Conservation (phyloP, 1,140 invertebrate genomes). For the Ganaspis sp. region DNA sequence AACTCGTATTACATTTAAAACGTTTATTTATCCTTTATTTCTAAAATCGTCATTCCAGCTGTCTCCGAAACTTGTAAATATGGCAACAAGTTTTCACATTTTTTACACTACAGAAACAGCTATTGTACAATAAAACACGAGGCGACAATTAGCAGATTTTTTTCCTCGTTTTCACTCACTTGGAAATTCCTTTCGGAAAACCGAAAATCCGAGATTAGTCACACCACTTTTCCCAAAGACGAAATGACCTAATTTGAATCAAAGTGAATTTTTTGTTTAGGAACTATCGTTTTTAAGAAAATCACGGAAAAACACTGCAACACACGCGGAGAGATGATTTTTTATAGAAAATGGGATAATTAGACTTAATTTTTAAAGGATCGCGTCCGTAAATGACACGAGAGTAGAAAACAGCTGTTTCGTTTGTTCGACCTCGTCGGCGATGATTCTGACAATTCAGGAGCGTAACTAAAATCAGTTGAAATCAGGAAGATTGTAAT, state of each 20-base stretch:
- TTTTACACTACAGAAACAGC: constrained; percentile 46
- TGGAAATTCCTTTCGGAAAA: not conserved
- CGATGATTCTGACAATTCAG: not conserved
- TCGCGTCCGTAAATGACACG: not conserved
- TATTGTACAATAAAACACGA: constrained; percentile 30
- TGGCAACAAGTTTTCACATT: constrained; percentile 36
- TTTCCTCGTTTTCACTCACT: not conserved
- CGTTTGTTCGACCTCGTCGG: not conserved
- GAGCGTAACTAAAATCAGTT: not conserved
- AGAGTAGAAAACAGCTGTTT: not conserved
- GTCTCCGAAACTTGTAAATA: not conserved
- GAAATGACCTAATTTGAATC: constrained; percentile 1
- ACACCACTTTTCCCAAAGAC: not conserved
- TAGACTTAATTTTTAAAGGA: not conserved
- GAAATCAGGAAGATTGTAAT: too few species aligned
- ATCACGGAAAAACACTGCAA: too few species aligned
- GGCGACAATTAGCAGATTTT: not conserved
- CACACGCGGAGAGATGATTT: not conserved
- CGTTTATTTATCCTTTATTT: too few species aligned
- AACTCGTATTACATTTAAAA: not conserved
- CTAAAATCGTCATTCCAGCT: not conserved
- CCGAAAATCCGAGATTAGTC: not conserved
- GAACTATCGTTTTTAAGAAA: not conserved
- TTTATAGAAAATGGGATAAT: not conserved
- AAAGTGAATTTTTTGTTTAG: not conserved